Percentiles rank a stretch among this genome's conserved stretches.
These are phyloP conservation scores for Cephalopholis sonnerati DNA, from an alignment of 2,113 vertebrate species.

Conservation along the genomic window DNA sequence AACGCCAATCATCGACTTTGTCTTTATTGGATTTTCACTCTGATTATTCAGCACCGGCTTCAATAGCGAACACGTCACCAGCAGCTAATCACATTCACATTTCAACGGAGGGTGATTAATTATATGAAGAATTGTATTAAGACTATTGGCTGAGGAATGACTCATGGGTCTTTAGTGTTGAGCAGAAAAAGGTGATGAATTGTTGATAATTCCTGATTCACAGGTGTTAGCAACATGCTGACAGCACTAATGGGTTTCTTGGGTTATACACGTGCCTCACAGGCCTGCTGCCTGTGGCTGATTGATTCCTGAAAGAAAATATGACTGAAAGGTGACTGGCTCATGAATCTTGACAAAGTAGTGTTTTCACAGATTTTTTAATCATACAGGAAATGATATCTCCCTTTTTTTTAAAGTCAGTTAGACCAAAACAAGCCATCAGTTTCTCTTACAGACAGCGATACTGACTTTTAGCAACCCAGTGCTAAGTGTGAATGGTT, in stretches of 20 bases:
- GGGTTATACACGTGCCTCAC: neutral
- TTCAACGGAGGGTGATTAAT: neutral
- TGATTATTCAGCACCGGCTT: constrained; percentile 4
- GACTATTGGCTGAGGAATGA: neutral
- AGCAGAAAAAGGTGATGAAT: neutral
- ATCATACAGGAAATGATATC: too few relatives aligned
- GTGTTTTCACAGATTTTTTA: too few relatives aligned
- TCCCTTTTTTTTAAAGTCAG: too few relatives aligned
- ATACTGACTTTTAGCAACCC: too few relatives aligned
- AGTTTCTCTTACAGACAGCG: too few relatives aligned
- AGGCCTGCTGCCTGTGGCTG: rapidly evolving
- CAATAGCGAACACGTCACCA: neutral
- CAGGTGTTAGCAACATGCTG: neutral
- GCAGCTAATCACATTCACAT: constrained; percentile 15
- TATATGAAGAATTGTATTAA: neutral
- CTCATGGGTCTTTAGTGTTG: too few relatives aligned
- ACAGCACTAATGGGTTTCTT: neutral
- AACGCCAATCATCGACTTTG: constrained; percentile 30
- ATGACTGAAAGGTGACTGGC: neutral
- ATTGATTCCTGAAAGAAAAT: neutral
- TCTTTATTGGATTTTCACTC: constrained; percentile 26
- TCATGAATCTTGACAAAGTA: too few relatives aligned
- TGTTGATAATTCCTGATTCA: neutral
- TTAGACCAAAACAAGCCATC: too few relatives aligned
- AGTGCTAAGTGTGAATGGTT: too few relatives aligned